phyloP scores from a whole-genome alignment of 2,113 vertebrate genomes.

The Apteryx owenii region DNA sequence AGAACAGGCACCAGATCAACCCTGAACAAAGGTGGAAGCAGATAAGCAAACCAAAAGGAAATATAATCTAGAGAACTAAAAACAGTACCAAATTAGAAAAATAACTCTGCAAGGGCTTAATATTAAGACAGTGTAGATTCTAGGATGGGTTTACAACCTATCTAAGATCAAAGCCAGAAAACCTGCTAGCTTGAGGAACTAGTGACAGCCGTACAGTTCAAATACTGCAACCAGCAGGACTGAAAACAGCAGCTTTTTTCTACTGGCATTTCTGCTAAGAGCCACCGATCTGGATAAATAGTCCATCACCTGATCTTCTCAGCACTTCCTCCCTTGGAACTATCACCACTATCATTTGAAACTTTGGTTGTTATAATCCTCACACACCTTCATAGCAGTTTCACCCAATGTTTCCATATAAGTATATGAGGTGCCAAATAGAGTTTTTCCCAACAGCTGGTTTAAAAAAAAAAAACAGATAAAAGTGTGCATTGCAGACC shows the following conservation, averaged over 20 bases:
- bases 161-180: conserved; percentile 14
- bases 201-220: background rate
- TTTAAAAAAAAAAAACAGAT: background rate
- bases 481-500: no score
- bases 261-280: background rate
- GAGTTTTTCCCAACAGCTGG: background rate
- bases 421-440: background rate
- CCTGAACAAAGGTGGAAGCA: background rate
- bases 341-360: background rate
- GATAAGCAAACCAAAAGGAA: conserved; percentile 21
- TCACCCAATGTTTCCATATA: background rate
- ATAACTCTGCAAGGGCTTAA: background rate
- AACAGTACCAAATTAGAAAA: background rate
- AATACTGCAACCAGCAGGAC: background rate
- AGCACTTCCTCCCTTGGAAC: background rate
- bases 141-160: background rate
- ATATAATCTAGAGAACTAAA: background rate
- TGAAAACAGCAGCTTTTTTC: background rate
- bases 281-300: background rate
- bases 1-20: background rate
- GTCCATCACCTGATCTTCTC: background rate
- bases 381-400: background rate
- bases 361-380: background rate
- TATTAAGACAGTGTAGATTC: background rate
- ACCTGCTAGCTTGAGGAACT: background rate